Percentiles rank a stretch among this genome's conserved stretches.
These are phyloP conservation scores for Crotalus helleri DNA, from an alignment of 2,113 vertebrate genomes.

Conservation along the genomic window DNA sequence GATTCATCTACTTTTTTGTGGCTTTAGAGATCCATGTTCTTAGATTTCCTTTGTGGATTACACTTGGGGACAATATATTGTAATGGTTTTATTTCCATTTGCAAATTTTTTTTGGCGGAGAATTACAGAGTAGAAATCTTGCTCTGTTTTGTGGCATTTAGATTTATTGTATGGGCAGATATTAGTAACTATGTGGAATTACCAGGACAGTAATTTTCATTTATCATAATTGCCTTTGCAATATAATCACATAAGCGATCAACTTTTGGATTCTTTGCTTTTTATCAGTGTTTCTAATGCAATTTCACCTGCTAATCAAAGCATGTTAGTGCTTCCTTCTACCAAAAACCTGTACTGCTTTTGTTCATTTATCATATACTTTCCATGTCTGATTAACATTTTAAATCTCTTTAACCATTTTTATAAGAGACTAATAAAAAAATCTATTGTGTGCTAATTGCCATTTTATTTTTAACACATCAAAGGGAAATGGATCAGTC, in stretches of 20 bases:
- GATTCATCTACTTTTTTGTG: not conserved
- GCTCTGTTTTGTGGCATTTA: not conserved
- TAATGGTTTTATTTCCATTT: not conserved
- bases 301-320: slow-evolving; percentile 31
- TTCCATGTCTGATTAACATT: slow-evolving; percentile 23
- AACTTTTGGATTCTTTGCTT: slow-evolving; percentile 6
- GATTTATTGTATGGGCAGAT: not conserved
- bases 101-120: not conserved
- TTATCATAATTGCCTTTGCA: not conserved
- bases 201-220: not conserved
- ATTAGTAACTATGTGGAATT: not conserved
- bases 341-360: slow-evolving; percentile 17
- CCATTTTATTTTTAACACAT: slow-evolving; percentile 43
- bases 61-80: not conserved
- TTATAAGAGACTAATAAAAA: slow-evolving; percentile 43
- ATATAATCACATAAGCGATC: not conserved
- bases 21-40: not conserved
- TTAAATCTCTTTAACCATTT: slow-evolving; percentile 14
- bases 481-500: slow-evolving; percentile 39
- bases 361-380: slow-evolving; percentile 31
- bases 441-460: slow-evolving; percentile 30
- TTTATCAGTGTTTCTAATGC: slow-evolving; percentile 25
- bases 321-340: slow-evolving; percentile 8
- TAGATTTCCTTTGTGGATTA: not conserved
- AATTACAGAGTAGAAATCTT: not conserved